Evolutionary conservation across 2,888 invertebrate species (phyloP).

Genomic region (Automeris io): DNA sequence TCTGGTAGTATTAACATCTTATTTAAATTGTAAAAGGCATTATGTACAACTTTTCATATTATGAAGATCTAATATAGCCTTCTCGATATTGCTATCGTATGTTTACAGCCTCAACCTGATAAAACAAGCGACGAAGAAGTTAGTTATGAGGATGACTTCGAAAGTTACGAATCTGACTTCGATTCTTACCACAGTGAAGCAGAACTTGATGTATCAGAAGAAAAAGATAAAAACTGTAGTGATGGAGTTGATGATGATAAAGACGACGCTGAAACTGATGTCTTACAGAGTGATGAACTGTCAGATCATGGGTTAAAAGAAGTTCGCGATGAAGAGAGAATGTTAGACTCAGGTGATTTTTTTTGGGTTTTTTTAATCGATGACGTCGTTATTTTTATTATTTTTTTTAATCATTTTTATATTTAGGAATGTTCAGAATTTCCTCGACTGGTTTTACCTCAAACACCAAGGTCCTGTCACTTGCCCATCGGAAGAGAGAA

Average conservation of each 20-base stretch:
- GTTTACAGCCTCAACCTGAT: slow-evolving; percentile 20
- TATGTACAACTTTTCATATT: too few relatives aligned
- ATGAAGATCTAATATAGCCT: too few relatives aligned
- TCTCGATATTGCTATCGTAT: too few relatives aligned
- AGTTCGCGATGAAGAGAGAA: slow-evolving; percentile 51
- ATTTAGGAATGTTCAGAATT: too few relatives aligned
- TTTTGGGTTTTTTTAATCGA: too few relatives aligned
- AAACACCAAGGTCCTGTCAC: too few relatives aligned
- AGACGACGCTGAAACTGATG: slow-evolving; percentile 8
- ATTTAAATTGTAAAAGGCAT: too few relatives aligned
- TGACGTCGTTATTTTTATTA: too few relatives aligned
- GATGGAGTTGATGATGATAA: slow-evolving; percentile 12
- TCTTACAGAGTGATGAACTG: slow-evolving; percentile 6
- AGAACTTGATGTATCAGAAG: slow-evolving; percentile 10
- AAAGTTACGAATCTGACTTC: slow-evolving; percentile 71
- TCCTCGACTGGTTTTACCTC: too few relatives aligned
- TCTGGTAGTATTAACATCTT: too few relatives aligned
- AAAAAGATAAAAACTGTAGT: slow-evolving; percentile 1
- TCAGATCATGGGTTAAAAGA: slow-evolving; percentile 28
- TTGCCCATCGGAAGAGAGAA: too few relatives aligned
- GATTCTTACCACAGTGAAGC: slow-evolving; percentile 56
- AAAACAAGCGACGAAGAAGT: slow-evolving; percentile 50
- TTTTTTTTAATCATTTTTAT: too few relatives aligned
- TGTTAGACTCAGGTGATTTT: slow-evolving; percentile 59
- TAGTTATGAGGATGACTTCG: slow-evolving; percentile 71